Conservation (phyloP, 2,888 invertebrate species). For the Deladenus siricidicola region DNA sequence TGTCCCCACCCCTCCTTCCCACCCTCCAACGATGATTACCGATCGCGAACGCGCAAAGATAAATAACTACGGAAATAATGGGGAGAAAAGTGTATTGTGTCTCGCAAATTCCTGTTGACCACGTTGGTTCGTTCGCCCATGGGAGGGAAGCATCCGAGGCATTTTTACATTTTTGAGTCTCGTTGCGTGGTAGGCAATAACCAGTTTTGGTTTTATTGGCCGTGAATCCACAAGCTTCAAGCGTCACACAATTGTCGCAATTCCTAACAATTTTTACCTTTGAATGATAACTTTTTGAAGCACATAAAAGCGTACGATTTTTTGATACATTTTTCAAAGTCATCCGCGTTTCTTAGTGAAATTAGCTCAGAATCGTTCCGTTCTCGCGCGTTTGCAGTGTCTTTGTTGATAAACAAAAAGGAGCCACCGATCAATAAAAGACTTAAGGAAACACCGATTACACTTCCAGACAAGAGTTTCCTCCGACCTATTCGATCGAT, state of each 20-base stretch:
- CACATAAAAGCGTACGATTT: too few species aligned
- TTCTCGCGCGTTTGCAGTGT: constrained; percentile 18
- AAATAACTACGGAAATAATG: constrained; percentile 47
- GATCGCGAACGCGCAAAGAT: constrained; percentile 33
- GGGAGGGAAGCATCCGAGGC: constrained; percentile 20
- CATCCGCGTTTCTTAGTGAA: too few species aligned
- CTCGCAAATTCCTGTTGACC: constrained; percentile 23
- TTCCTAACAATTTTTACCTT: too few species aligned
- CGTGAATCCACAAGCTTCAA: constrained; percentile 25
- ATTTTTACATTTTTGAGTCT: too few species aligned
- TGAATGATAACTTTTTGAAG: too few species aligned
- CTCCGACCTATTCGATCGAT: constrained; percentile 42
- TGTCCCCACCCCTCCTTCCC: too few species aligned
- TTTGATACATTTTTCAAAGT: too few species aligned
- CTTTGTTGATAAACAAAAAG: constrained; percentile 40
- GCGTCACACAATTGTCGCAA: constrained; percentile 57
- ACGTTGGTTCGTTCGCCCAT: constrained; percentile 5
- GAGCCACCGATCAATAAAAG: constrained; percentile 43
- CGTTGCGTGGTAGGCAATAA: too few species aligned
- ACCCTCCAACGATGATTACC: too few species aligned
- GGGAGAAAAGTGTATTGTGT: constrained; percentile 53
- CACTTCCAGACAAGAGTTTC: constrained; percentile 36
- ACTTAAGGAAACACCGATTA: constrained; percentile 40
- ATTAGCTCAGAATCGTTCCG: too few species aligned
- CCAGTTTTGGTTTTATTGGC: constrained; percentile 8